Base-by-base conservation (phyloP, 2,888 invertebrate genomes). In the Margaritifera margaritifera region DNA sequence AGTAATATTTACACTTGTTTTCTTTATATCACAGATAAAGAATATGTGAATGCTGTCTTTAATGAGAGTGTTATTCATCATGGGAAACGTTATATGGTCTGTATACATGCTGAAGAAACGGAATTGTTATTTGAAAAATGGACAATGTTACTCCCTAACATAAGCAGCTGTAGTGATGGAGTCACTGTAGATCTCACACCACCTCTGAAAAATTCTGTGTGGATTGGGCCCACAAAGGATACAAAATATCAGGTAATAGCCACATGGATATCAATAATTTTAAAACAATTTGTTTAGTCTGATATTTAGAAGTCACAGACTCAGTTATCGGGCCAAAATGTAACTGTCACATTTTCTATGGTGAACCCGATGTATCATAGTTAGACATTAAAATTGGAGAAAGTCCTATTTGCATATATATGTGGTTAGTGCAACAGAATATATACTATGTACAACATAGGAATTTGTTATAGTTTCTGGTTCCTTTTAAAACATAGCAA, bases 101-200 rank as follows among this genome's bases (percentile, higher is more conserved):
- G 74, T 60, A 61, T 74, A 24, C 66, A 69, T 53, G 71, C 72
- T 1, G 65, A 58, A n/a, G 53, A 42, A 11, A 64, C 59, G 8
- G 62, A 42, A 31, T 59, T 74, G 52, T 31, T 65, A 19, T 64
- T 67, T 64, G 73, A 73, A 54, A 69, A 64, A 27, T 68, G 71
- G 69, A 64, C 57, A 20, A 62, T 71, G 59, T 54, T 63, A 31
- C 58, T 78, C n/a, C 55, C 61, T 15, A 74, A 66, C 19, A 25
- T 75, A 6, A 70, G 62, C 53, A 54, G 62, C n/a, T 74, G 74
- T 66, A 69, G 64, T 69, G 74, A 74, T 64, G 74, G 74, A n/a
- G 62, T 74, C 18, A 61, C 69, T 6, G 71, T 74, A 5, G 74
- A 74, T 58, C 57, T 74, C 22, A 71, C 74, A 25, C 69, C 71